Conservation (phyloP, 2,888 invertebrate species). For the Bellardia bayeri region DNA sequence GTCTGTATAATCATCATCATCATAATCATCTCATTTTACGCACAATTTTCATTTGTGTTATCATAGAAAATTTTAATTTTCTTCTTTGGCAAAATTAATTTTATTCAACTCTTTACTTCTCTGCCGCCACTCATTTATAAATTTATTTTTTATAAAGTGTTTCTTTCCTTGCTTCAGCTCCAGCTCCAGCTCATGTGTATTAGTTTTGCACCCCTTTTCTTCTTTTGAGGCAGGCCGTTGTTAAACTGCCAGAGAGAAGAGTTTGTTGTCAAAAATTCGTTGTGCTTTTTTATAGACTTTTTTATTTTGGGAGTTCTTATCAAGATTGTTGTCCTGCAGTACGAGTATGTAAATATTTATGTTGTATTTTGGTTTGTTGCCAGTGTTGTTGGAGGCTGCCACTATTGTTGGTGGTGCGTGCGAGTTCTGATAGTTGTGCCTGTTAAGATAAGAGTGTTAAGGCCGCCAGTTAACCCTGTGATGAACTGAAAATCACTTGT, state of each 20-base stretch:
- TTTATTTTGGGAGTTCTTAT: slow-evolving; percentile 52
- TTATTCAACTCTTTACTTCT: slow-evolving; percentile 32
- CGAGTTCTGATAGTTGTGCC: slow-evolving; percentile 54
- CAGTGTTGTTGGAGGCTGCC: slow-evolving; percentile 6
- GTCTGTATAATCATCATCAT: neutral
- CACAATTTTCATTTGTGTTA: slow-evolving; percentile 60
- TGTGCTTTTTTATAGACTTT: slow-evolving; percentile 41
- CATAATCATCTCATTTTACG: slow-evolving; percentile 37
- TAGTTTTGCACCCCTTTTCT: slow-evolving; percentile 32
- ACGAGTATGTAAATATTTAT: neutral
- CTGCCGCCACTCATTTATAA: neutral
- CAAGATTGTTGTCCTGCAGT: slow-evolving; percentile 46
- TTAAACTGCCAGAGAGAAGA: neutral
- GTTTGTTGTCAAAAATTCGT: slow-evolving; percentile 48
- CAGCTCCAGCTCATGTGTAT: neutral
- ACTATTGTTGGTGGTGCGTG: slow-evolving; percentile 1
- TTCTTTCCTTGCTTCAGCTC: neutral
- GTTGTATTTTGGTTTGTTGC: slow-evolving; percentile 20
- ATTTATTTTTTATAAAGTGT: neutral
- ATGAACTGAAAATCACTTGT: slow-evolving; percentile 73
- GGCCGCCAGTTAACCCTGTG: slow-evolving; percentile 59
- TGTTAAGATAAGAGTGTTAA: slow-evolving; percentile 58
- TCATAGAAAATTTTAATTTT: slow-evolving; percentile 60
- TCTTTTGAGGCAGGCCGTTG: neutral
- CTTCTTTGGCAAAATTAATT: slow-evolving; percentile 44